Percentiles rank a stretch among this genome's conserved stretches.
Evolutionary conservation across 1,140 invertebrate genomes (phyloP).

Genomic region (Hydropsyche tenuis): DNA sequence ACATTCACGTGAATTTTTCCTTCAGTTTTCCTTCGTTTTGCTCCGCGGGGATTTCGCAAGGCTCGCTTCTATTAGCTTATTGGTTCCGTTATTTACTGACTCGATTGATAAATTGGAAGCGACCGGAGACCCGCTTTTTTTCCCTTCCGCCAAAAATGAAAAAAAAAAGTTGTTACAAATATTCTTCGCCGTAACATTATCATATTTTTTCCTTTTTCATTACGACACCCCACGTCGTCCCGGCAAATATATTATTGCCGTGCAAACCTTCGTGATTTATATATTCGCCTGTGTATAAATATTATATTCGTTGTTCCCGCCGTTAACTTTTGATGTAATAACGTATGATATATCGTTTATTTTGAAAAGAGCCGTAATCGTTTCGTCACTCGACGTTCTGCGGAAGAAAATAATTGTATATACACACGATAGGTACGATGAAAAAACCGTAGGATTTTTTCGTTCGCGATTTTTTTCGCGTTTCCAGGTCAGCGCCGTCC

Average conservation of each 20-base stretch:
- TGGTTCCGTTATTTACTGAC: conserved; percentile 37
- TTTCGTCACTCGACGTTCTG: conserved; percentile 22
- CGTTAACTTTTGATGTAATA: conserved; percentile 4
- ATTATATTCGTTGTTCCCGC: background rate
- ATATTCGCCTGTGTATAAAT: background rate
- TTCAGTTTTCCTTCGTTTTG: conserved; percentile 13
- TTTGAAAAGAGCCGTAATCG: conserved; percentile 6
- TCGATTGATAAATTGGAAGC: conserved; percentile 35
- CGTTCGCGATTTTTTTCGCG: background rate
- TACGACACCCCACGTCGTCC: background rate
- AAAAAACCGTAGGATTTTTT: background rate
- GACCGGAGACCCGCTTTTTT: conserved; percentile 22
- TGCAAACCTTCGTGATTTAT: conserved; percentile 5
- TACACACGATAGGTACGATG: background rate
- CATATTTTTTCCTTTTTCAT: conserved; percentile 20
- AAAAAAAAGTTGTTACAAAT: conserved; percentile 8
- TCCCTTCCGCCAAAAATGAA: background rate
- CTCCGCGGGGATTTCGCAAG: conserved; percentile 30
- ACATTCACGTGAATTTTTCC: conserved; percentile 16
- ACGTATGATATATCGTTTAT: conserved; percentile 6
- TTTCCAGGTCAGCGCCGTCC: no score
- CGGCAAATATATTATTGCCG: background rate
- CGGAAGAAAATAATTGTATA: conserved; percentile 16
- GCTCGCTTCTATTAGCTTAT: conserved; percentile 38
- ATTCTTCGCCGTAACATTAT: conserved; percentile 3